Percentiles rank a stretch among this genome's conserved stretches.
Evolutionary conservation across 1,140 invertebrate species (phyloP).

Genomic region (Rhyzopertha dominica): DNA sequence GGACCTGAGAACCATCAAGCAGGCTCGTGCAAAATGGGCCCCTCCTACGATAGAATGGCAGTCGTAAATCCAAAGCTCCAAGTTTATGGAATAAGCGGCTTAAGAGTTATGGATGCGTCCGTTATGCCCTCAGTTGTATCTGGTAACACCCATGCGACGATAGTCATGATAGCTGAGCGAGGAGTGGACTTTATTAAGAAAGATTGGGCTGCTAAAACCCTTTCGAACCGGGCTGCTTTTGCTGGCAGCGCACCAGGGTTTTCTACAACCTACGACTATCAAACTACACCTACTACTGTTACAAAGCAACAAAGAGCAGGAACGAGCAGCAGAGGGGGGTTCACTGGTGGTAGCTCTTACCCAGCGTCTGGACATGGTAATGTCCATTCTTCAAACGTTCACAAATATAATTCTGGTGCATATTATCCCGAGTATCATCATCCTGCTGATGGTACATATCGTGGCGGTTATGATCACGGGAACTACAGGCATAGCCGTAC

Average conservation of each 20-base stretch:
- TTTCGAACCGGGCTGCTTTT: slow-evolving; percentile 9
- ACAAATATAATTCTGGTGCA: neutral
- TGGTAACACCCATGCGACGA: slow-evolving; percentile 76
- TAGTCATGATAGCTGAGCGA: slow-evolving; percentile 80
- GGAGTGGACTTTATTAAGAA: slow-evolving; percentile 73
- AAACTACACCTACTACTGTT: neutral
- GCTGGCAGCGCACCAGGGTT: neutral
- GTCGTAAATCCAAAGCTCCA: slow-evolving; percentile 67
- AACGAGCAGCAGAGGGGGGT: too few relatives aligned
- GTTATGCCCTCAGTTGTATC: slow-evolving; percentile 71
- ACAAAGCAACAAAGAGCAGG: slow-evolving; percentile 3
- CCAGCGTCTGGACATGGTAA: neutral
- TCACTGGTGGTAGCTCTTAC: neutral
- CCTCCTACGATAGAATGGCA: slow-evolving; percentile 57
- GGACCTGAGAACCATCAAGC: slow-evolving; percentile 82
- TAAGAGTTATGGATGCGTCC: slow-evolving; percentile 73
- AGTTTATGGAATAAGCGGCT: slow-evolving; percentile 63
- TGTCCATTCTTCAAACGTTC: neutral
- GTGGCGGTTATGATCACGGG: neutral
- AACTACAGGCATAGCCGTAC: slow-evolving; percentile 6
- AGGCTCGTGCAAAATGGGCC: slow-evolving; percentile 78
- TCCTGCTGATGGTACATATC: neutral
- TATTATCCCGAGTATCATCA: neutral
- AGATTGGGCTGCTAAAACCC: slow-evolving; percentile 48
- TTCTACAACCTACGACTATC: neutral